Base-by-base conservation (phyloP, 2,797 vertebrate genomes). In the Enteromius paludinosus region DNA sequence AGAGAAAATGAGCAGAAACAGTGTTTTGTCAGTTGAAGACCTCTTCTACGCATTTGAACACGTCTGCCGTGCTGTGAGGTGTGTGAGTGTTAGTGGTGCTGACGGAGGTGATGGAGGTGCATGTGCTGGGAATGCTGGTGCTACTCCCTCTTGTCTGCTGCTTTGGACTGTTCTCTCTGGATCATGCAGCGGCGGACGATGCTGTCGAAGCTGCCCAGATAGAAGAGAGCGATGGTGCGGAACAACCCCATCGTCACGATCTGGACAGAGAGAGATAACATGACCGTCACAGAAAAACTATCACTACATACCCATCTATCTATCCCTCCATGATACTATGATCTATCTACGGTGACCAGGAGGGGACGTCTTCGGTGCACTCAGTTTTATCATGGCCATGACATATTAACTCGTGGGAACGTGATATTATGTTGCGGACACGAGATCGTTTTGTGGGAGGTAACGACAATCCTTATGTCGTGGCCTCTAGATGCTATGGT, bases 171-270 rank as follows among this genome's bases (percentile, higher is more conserved):
- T 90, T 96, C 94, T 89, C 95, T 96, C 91, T 98, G 95, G 88
- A 97, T 95, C 98, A 99, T 99, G 93, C 98, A 99, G 89, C 97
- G 98, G 70, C 97, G 98, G 79, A 99, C 93, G 72, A 99, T 98
- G 92, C 96, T 97, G 94, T 99, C 98, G 69, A 99, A 99, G 85
- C 98, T 98, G 90, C 97, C 96, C 87, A 98, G 92, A 92, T 99
- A 99, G 94, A 98, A 98, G 33, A 99, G 94, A 61, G 97, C 96
- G 52, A 99, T 92, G 85, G 96, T 97, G 87, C 98, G 97, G 93
- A 99, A 99, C 81, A 99, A 91, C 73, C 98, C 97, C 97, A 99
- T 98, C 89, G 97, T 98, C 86, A 98, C 96, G 49, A 99, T 95
- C 98, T 99, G 88, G 1, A 83, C 41, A 49, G 38, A 41, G 30